Evolutionary conservation across 1,140 invertebrate species (phyloP).

Genomic region (Arctopsyche grandis): DNA sequence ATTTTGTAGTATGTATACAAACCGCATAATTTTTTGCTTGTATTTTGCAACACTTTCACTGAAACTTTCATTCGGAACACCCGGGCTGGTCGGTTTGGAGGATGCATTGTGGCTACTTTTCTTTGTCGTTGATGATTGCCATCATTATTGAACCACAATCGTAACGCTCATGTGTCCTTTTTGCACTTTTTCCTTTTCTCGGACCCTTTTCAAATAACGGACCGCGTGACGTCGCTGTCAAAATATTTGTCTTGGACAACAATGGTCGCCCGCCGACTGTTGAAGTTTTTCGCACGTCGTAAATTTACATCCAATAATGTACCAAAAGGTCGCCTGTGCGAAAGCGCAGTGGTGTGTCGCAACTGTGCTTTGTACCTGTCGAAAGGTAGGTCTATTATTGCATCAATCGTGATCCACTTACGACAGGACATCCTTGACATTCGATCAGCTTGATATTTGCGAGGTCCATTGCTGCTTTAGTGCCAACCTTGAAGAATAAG

Average conservation of each 20-base stretch:
- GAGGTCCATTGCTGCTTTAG: background rate
- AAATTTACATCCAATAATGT: constrained; percentile 19
- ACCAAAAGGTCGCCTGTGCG: too few species aligned
- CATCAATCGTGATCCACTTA: background rate
- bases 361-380: too few species aligned
- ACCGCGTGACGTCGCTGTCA: constrained; percentile 28
- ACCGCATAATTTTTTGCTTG: too few species aligned
- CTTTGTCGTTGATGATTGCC: constrained; percentile 21
- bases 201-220: constrained; percentile 23
- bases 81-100: background rate
- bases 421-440: constrained; percentile 6
- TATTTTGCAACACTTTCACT: background rate
- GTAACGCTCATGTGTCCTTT: background rate
- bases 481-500: too few species aligned
- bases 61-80: background rate
- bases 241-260: constrained; percentile 26
- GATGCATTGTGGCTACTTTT: background rate
- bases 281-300: constrained; percentile 21
- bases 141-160: constrained; percentile 12
- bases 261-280: constrained; percentile 2
- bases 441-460: background rate
- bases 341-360: too few species aligned
- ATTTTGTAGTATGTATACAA: too few species aligned
- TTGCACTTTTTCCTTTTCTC: background rate
- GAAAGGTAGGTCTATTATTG: background rate